Percentiles rank a stretch among this genome's conserved stretches.
phyloP scores from a whole-genome alignment of 1,140 invertebrate genomes.

The Drosophila jambulina region DNA sequence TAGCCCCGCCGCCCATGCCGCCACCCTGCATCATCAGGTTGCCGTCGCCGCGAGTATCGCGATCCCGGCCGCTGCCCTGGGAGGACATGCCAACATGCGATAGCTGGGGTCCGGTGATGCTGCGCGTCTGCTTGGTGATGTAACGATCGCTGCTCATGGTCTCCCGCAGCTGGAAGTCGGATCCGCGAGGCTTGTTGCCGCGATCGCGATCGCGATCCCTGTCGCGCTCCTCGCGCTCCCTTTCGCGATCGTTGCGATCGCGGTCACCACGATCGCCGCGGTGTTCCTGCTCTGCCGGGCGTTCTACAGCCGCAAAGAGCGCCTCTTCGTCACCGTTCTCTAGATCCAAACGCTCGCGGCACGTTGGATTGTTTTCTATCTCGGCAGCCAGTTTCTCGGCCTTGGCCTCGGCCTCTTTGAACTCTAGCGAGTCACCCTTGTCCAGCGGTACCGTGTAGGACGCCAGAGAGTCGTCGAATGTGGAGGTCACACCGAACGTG shows the following conservation, averaged over 20 bases:
- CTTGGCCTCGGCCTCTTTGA: constrained; percentile 92
- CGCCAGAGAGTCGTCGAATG: constrained; percentile 93
- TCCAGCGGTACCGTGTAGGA: constrained; percentile 95
- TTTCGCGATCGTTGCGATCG: constrained; percentile 68
- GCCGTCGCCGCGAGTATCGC: constrained; percentile 64
- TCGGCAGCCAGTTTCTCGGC: constrained; percentile 95
- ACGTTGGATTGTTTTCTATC: constrained; percentile 93
- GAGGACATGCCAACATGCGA: constrained; percentile 66
- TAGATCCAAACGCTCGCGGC: constrained; percentile 92
- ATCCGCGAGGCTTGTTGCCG: constrained; percentile 66
- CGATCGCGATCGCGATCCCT: constrained; percentile 79
- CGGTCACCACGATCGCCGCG: constrained; percentile 60
- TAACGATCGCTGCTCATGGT: constrained; percentile 81
- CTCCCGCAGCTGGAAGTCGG: constrained; percentile 73
- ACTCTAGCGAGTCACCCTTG: constrained; percentile 94
- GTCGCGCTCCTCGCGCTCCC: constrained; percentile 71
- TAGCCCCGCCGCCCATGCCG: constrained; percentile 43
- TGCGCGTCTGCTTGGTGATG: constrained; percentile 79
- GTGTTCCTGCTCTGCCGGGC: constrained; percentile 74
- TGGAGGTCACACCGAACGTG: constrained; percentile 94
- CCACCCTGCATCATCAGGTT: constrained; percentile 65
- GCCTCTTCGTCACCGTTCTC: constrained; percentile 96
- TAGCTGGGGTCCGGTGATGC: constrained; percentile 74
- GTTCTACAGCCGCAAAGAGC: constrained; percentile 90
- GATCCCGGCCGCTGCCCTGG: constrained; percentile 51